These are phyloP conservation scores for Semicossyphus pulcher DNA, from an alignment of 2,113 vertebrate genomes.

Conservation along the genomic window DNA sequence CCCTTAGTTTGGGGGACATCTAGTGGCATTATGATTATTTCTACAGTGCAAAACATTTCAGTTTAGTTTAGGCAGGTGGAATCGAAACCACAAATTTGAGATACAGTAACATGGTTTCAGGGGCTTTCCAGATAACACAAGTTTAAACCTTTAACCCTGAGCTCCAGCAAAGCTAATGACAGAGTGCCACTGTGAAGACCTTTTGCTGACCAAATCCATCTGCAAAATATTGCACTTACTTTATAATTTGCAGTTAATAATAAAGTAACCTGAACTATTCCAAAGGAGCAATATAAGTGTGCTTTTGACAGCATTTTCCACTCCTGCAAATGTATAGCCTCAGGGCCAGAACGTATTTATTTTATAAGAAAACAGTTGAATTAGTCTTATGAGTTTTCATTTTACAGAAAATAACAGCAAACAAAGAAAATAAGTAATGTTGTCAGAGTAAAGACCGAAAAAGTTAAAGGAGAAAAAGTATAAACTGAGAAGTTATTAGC, in stretches of 20 bases:
- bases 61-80: no score
- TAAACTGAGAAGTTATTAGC: neutral
- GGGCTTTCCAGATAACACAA: no score
- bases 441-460: neutral
- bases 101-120: no score
- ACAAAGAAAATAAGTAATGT: neutral
- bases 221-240: neutral
- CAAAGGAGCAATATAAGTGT: no score
- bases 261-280: no score
- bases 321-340: no score
- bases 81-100: no score
- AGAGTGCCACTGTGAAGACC: neutral
- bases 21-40: neutral
- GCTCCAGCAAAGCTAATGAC: neutral
- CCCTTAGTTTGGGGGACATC: neutral
- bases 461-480: constrained; percentile 8
- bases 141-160: neutral
- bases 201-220: no score
- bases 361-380: neutral
- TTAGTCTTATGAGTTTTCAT: neutral
- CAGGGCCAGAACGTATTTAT: no score
- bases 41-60: neutral
- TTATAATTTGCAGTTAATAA: neutral
- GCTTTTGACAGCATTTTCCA: no score
- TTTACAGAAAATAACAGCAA: neutral